Conservation (phyloP, 2,113 vertebrate genomes). For the Limanda limanda region DNA sequence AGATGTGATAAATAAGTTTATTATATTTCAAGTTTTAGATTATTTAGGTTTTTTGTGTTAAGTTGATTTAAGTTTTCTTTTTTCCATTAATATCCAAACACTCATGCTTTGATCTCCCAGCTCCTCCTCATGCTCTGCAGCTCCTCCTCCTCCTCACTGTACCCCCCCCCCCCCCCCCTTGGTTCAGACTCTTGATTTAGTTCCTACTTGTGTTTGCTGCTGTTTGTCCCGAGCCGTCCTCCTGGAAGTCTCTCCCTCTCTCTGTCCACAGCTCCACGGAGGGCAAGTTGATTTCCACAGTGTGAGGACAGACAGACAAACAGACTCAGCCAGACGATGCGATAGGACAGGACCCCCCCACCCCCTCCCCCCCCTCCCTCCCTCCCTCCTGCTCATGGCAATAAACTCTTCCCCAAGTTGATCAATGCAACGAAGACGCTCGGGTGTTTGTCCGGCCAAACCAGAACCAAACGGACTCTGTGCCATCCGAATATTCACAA, state of each 20-base stretch:
- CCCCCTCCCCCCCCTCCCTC: constrained; percentile 24
- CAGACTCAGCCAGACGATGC: constrained; percentile 33
- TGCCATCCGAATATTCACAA: constrained; percentile 30
- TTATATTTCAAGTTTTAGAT: background rate
- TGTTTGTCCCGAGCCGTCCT: constrained; percentile 41
- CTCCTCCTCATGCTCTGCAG: background rate
- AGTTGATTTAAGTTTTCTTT: constrained; percentile 31
- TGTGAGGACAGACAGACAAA: constrained; percentile 88
- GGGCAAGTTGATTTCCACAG: constrained; percentile 97
- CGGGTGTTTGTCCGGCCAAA: constrained; percentile 21
- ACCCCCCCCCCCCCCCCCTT: background rate
- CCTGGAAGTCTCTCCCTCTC: constrained; percentile 86
- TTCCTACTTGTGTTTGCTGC: constrained; percentile 35
- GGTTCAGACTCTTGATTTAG: background rate
- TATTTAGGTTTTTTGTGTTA: background rate
- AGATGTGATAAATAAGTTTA: background rate
- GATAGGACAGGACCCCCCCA: constrained; percentile 44
- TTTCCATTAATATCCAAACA: background rate
- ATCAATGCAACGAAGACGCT: constrained; percentile 24
- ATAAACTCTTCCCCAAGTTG: constrained; percentile 47
- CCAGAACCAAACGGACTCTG: constrained; percentile 41
- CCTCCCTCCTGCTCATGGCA: constrained; percentile 45
- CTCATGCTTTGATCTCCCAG: constrained; percentile 9
- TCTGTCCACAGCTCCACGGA: constrained; percentile 91
- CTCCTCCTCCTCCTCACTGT: background rate